A percentile compares a stretch with the other conserved stretches of the same genome.
phyloP scores from a whole-genome alignment of 2,888 invertebrate genomes.

The Leptura quadrifasciata region DNA sequence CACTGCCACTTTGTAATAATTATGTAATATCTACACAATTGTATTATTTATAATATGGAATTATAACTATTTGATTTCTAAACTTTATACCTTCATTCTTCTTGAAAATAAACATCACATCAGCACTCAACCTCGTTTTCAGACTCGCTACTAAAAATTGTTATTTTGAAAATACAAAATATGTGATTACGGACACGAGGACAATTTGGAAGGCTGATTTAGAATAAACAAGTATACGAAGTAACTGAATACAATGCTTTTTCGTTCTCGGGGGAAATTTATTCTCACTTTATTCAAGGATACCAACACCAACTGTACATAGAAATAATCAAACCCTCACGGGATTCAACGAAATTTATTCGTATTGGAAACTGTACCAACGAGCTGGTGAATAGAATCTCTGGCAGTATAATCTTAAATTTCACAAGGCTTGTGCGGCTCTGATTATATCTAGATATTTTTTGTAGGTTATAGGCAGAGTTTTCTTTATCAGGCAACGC shows the following conservation, averaged over 20 bases:
- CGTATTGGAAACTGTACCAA: not conserved
- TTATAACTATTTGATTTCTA: too few species aligned
- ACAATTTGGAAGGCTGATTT: not conserved
- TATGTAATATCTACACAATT: too few species aligned
- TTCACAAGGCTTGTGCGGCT: not conserved
- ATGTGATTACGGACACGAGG: not conserved
- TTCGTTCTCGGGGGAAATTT: not conserved
- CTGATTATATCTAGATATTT: not conserved
- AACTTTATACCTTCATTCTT: too few species aligned
- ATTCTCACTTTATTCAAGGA: slow-evolving; percentile 3
- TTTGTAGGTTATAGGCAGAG: not conserved
- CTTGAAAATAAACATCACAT: too few species aligned
- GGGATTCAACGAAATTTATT: not conserved
- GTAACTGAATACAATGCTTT: not conserved
- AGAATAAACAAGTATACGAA: not conserved
- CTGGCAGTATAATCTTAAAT: not conserved
- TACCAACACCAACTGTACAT: not conserved
- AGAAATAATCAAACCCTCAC: not conserved
- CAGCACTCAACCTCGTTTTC: not conserved
- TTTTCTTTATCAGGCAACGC: too few species aligned
- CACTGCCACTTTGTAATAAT: too few species aligned
- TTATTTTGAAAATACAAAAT: not conserved
- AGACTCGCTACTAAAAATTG: not conserved
- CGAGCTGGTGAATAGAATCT: not conserved
- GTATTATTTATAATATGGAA: too few species aligned